Base-by-base conservation (phyloP, 2,113 vertebrate species). In the Cebus imitator region DNA sequence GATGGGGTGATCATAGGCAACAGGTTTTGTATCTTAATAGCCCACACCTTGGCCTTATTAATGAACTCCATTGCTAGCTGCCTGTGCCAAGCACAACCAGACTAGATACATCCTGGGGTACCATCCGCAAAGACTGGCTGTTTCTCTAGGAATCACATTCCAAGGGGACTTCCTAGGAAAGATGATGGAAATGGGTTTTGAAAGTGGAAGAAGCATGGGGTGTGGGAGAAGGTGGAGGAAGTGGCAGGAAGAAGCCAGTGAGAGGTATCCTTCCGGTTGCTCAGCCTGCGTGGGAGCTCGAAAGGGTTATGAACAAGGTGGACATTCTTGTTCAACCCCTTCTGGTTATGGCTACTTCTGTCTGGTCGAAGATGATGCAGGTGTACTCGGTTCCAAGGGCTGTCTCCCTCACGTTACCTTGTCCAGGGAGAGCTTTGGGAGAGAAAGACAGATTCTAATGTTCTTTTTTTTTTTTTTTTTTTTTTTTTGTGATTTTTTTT, bases 221-320 rank as follows among this genome's bases (percentile, higher is more conserved):
- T 81, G 25, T 48, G 72, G 9, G 43, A 76, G 79, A 64, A 89
- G 61, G 61, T 17, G 4, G 78, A 70, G 43, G 35, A 52, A 20
- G 6, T 27, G 45, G 50, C 40, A 10, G 27, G 23, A 64, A 64
- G 27, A 64, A 64, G 27, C 61, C 12, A 13, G 27, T 64, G 79
- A 8, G 5, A 61, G 55, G 30, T 43, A 4, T 11, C 57, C 20
- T 45, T 45, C 43, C 3, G 1, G 27, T 7, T 0, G 3, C 37
- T 37, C 32, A 45, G 27, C 75, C 32, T 52, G 79, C 27, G 27
- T 0, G 0, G 10, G 40, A 25, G 30, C 66, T 64, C 8, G 0
- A 11, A 35, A 48, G 79, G 40, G 1, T 43, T 40, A 10, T 48
- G n/a, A 37, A 27, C 7, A 43, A 21, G 18, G 40, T 10, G 25